Base-by-base conservation (phyloP, 2,888 invertebrate genomes). In the Conchocele bisecta region DNA sequence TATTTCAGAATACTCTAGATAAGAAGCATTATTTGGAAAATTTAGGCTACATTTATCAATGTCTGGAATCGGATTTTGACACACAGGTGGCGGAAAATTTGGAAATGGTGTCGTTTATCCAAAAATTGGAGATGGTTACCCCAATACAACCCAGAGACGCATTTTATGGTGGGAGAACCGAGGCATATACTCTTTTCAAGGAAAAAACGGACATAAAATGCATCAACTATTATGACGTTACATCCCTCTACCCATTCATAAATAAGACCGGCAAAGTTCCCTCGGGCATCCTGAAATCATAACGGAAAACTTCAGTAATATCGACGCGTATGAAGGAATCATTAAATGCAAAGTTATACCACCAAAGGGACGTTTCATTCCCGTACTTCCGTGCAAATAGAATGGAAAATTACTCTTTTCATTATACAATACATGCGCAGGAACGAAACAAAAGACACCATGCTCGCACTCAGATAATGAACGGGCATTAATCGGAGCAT, bases 331-430 rank as follows among this genome's bases (percentile, higher is more conserved):
- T 57, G 76, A 80, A 53, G 88, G 88, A 9, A 24, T 86, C 1
- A 63, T 84, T 9, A 76, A 86, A 53, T 84, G 84, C 56, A 80
- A 69, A 54, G 68, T 88, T 3, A 24, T 85, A 31, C 83, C 88
- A 9, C 87, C 86, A 7, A 56, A 61, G 39, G 41, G 64, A 0
- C 61, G 88, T 6, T 89, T 75, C 46, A 83, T 84, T 35, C 88
- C 87, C 3, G 87, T 90, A 0, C 60, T 89, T 22, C 89, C 90
- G 0, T 48, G 64, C 3, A 80, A 81, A 69, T 78, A 82, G 17
- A 79, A 85, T 44, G 74, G 75, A 0, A 83, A 86, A 60, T 54
- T 91, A 20, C 76, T 89, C 68, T 91, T 91, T 1, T 46, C 35
- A 24, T 7, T 89, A 2, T 91, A 91, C 79, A 69, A 83, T 11